A percentile compares a stretch with the other conserved stretches of the same genome.
These are phyloP conservation scores for Tapirus terrestris DNA, from an alignment of 2,113 vertebrate species.

Conservation along the genomic window DNA sequence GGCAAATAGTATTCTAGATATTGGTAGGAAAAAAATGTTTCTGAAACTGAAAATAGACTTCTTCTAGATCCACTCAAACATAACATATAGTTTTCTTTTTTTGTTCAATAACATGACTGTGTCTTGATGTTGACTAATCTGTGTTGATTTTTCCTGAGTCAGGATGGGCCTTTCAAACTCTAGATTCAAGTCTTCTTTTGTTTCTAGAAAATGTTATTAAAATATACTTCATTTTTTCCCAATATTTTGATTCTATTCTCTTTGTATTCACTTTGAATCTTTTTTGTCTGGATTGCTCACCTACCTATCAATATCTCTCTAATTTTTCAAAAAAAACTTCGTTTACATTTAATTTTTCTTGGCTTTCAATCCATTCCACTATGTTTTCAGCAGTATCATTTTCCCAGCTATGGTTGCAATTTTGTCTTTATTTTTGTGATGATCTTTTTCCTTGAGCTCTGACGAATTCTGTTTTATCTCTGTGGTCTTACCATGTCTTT, in stretches of 20 bases:
- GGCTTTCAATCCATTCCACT: background rate
- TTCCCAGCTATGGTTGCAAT: background rate
- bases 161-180: background rate
- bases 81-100: background rate
- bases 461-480: background rate
- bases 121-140: background rate
- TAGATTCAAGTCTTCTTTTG: background rate
- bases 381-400: background rate
- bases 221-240: background rate
- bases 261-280: background rate
- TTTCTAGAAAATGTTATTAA: conserved; percentile 10
- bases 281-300: background rate
- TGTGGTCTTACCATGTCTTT: background rate
- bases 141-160: background rate
- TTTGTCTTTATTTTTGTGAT: background rate
- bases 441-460: background rate
- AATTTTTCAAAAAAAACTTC: background rate
- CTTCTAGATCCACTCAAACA: background rate
- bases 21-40: background rate
- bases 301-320: background rate
- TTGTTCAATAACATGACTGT: background rate
- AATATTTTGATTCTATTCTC: background rate
- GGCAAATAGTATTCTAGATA: background rate
- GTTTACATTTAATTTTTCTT: background rate
- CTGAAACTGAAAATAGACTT: background rate